Evolutionary conservation across 2,888 invertebrate species (phyloP), one percentile per base, ranked within the genome.

Genomic region (Platycheirus rosarum): DNA sequence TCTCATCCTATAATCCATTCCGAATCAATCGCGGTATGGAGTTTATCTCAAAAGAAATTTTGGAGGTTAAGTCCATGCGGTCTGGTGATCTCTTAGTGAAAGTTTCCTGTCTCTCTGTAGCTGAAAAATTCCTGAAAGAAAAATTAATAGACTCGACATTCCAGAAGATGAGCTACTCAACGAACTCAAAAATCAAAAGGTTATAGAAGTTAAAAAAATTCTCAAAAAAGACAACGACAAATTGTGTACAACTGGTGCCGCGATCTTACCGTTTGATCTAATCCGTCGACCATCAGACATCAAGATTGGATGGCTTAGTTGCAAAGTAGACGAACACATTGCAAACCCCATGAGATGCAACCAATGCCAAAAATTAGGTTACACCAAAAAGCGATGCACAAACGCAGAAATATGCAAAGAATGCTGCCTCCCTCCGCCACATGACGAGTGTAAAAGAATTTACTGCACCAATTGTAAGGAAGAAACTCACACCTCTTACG

Each of bases 371-470:
- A 35, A 11, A 11, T 35, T 23, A 23, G 23, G 23, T 23, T 6
- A 23, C 23, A 23, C 23, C 35, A 35, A 35, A 11, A 35, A 35
- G 2, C 8, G 35, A 35, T 11, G 35, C 11, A 35, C 35, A 35
- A 35, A 35, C 11, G 8, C 35, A 35, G 9, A 7, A 35, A 11
- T 11, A 8, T 35, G 35, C 35, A 35, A 35, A 35, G 2, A 35
- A 5, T 35, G 35, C 35, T 35, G 35, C 11, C 8, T 35, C 2
- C 23, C 23, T 6, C 35, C 35, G 35, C 35, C 35, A 35, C 35
- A 35, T 2, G 9, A 8, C 35, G 35, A 35, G 8, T 35, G 35
- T 11, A 35, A 6, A 4, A 23, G 89, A 84, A 26, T 53, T 13
- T 8, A 53, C 18, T n/a, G 13, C 18, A 7, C 13, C 6, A 40